phyloP scores from a whole-genome alignment of 2,113 vertebrate genomes.

The Orycteropus afer region DNA sequence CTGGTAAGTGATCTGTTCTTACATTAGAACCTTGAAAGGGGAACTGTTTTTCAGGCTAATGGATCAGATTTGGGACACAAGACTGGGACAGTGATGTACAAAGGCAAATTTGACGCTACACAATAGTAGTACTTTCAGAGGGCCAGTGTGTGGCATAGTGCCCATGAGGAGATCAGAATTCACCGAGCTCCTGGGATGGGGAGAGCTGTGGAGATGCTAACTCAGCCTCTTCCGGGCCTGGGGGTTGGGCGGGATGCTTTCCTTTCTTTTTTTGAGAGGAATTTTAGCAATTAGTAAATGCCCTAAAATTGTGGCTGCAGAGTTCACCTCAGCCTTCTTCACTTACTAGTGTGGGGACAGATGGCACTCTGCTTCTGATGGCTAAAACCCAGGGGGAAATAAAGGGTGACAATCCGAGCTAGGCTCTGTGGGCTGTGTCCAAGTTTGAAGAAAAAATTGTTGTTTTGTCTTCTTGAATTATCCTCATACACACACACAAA shows the following conservation, averaged over 20 bases:
- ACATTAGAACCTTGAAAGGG: conserved; percentile 43
- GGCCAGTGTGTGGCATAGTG: conserved; percentile 26
- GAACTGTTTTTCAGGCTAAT: conserved; percentile 50
- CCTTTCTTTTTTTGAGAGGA: not conserved
- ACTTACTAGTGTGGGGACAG: conserved; percentile 13
- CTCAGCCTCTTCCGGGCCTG: not conserved
- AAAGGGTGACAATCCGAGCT: conserved; percentile 30
- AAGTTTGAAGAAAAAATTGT: conserved; percentile 13
- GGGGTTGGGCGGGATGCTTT: not conserved
- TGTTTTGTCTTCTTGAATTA: not conserved
- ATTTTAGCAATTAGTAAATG: conserved; percentile 46
- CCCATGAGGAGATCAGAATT: conserved; percentile 57
- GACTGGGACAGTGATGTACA: conserved; percentile 32
- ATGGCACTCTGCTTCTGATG: not conserved
- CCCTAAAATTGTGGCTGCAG: not conserved
- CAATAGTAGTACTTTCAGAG: conserved; percentile 62
- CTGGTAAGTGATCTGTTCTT: conserved; percentile 7
- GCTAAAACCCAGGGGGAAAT: not conserved
- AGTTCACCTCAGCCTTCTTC: not conserved
- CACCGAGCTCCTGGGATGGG: not conserved
- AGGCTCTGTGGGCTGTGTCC: not conserved
- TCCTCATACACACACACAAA: not conserved
- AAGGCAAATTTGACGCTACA: conserved; percentile 34
- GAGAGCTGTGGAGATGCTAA: conserved; percentile 44
- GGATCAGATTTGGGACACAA: conserved; percentile 65